A percentile compares a stretch with the other conserved stretches of the same genome.
Conservation (phyloP, 2,888 invertebrate species). For the Fissipunctia ypsillon region DNA sequence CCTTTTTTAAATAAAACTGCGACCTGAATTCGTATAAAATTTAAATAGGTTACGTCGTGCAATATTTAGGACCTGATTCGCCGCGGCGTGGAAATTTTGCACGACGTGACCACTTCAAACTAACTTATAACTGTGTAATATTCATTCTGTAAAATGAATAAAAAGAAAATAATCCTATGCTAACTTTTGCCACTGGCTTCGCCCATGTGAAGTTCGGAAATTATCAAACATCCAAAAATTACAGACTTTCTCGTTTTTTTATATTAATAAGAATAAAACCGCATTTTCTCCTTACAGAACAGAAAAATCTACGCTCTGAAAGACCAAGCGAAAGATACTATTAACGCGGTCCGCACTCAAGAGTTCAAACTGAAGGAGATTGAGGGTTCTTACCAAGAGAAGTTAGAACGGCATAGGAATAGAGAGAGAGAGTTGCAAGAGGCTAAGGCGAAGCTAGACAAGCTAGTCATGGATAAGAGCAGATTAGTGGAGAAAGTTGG, state of each 20-base stretch:
- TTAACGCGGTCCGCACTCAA: constrained; percentile 77
- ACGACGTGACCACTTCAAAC: background rate
- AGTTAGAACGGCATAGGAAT: constrained; percentile 86
- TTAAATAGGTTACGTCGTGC: background rate
- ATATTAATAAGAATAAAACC: too few species aligned
- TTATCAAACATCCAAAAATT: too few species aligned
- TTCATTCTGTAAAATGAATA: background rate
- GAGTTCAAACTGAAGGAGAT: constrained; percentile 83
- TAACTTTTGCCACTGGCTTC: background rate
- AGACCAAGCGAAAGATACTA: constrained; percentile 78
- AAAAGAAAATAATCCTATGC: background rate
- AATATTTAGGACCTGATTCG: background rate
- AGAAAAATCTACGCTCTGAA: constrained; percentile 80
- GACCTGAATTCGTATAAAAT: background rate
- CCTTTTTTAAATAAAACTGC: background rate
- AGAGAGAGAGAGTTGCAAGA: constrained; percentile 87
- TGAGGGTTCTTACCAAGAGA: constrained; percentile 81
- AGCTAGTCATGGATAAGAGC: constrained; percentile 86
- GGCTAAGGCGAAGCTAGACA: constrained; percentile 87
- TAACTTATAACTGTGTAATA: too few species aligned
- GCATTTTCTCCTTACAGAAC: constrained; percentile 71
- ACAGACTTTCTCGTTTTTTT: too few species aligned
- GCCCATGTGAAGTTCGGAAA: too few species aligned
- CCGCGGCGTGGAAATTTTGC: background rate
- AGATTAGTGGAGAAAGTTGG: constrained; percentile 85